Evolutionary conservation across 2,113 vertebrate species (phyloP).

Genomic region (Microcebus murinus): DNA sequence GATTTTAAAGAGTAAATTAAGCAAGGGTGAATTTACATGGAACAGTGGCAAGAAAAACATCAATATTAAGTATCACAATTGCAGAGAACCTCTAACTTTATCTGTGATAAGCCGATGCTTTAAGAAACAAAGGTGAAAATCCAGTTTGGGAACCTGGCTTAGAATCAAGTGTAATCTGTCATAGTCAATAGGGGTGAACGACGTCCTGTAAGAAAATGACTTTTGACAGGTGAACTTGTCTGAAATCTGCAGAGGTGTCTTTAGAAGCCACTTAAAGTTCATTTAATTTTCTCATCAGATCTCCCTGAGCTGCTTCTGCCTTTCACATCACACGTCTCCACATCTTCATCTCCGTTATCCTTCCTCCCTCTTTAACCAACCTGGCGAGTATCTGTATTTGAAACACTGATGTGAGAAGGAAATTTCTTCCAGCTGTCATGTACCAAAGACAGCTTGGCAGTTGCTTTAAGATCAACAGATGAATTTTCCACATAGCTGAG

Average conservation of each 20-base stretch:
- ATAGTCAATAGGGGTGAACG: neutral
- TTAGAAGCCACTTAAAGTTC: slow-evolving; percentile 21
- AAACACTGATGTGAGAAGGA: slow-evolving; percentile 58
- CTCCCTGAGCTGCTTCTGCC: neutral
- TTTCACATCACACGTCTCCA: neutral
- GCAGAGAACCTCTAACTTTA: neutral
- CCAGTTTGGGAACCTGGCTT: neutral
- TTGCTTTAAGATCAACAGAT: slow-evolving; percentile 51
- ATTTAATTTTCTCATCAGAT: slow-evolving; percentile 24
- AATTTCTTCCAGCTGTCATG: slow-evolving; percentile 62
- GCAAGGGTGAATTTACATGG: neutral
- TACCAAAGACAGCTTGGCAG: slow-evolving; percentile 68
- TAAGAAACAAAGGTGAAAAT: slow-evolving; percentile 22
- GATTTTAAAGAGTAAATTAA: neutral
- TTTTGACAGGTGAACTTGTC: slow-evolving; percentile 22
- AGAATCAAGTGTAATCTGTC: neutral
- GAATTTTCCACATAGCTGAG: slow-evolving; percentile 43
- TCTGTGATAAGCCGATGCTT: neutral
- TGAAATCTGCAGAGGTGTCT: neutral
- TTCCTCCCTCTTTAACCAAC: slow-evolving; percentile 24
- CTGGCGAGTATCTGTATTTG: slow-evolving; percentile 9
- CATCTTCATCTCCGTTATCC: neutral
- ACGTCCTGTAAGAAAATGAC: slow-evolving; percentile 21
- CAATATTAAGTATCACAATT: rapidly evolving
- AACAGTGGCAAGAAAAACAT: neutral